phyloP scores from a whole-genome alignment of 2,113 vertebrate genomes.

The Siniperca knerii region DNA sequence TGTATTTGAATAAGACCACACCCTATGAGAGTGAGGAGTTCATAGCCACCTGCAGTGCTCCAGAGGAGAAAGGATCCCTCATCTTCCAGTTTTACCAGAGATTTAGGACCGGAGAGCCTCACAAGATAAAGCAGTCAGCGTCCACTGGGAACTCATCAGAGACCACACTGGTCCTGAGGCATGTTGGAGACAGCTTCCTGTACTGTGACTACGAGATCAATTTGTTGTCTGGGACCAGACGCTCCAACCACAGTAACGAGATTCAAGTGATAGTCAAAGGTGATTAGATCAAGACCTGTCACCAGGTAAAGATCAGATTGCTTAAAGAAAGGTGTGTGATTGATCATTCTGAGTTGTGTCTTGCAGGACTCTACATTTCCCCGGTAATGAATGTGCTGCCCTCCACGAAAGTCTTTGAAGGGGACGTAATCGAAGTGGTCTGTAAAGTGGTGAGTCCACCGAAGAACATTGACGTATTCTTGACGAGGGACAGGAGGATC shows the following conservation, averaged over 20 bases:
- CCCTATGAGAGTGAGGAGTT: slow-evolving; percentile 72
- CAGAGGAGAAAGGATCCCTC: slow-evolving; percentile 72
- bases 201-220: slow-evolving; percentile 73
- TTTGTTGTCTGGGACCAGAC: slow-evolving; percentile 21
- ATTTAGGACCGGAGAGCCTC: not conserved
- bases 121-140: slow-evolving; percentile 6
- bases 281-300: slow-evolving; percentile 40
- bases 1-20: slow-evolving; percentile 37
- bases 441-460: slow-evolving; percentile 59
- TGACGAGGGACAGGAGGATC: slow-evolving; percentile 52
- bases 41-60: slow-evolving; percentile 73
- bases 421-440: slow-evolving; percentile 67
- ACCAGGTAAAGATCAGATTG: not conserved
- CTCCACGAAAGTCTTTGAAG: slow-evolving; percentile 56
- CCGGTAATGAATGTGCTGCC: slow-evolving; percentile 74
- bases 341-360: slow-evolving; percentile 33
- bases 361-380: slow-evolving; percentile 72
- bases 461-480: slow-evolving; percentile 52
- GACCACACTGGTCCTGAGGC: slow-evolving; percentile 37
- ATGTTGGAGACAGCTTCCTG: slow-evolving; percentile 57
- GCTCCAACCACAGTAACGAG: slow-evolving; percentile 72
- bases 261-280: slow-evolving; percentile 72
- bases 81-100: slow-evolving; percentile 66
- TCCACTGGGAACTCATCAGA: slow-evolving; percentile 23
- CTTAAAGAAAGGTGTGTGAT: not conserved